Percentiles rank a stretch among this genome's conserved stretches.
Evolutionary conservation across 2,888 invertebrate genomes (phyloP).

Genomic region (Oligia fasciuncula): DNA sequence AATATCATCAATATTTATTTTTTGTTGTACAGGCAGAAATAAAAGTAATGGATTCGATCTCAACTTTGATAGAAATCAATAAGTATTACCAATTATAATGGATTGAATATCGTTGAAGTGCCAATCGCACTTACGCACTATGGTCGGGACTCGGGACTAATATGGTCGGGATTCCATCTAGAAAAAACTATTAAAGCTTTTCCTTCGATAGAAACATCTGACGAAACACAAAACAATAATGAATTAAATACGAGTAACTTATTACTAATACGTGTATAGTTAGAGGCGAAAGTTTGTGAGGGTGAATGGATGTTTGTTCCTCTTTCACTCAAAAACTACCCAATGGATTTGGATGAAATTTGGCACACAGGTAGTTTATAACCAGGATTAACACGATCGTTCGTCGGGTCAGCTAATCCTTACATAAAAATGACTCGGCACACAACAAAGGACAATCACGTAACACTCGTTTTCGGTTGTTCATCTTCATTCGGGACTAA

Average conservation of each 20-base stretch:
- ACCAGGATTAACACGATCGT: too few relatives aligned
- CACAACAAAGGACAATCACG: neutral
- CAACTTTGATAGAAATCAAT: conserved; percentile 32
- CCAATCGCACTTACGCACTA: too few relatives aligned
- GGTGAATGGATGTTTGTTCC: too few relatives aligned
- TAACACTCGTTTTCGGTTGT: conserved; percentile 2
- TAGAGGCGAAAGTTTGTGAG: too few relatives aligned
- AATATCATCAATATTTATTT: conserved; percentile 34
- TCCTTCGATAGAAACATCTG: neutral
- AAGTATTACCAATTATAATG: neutral
- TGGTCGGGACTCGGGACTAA: neutral
- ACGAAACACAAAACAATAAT: neutral
- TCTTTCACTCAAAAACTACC: too few relatives aligned
- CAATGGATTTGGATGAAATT: too few relatives aligned
- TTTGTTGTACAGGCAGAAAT: neutral
- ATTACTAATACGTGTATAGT: too few relatives aligned
- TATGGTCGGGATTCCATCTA: neutral
- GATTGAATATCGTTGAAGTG: conserved; percentile 9
- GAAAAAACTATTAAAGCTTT: neutral
- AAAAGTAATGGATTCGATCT: conserved; percentile 1
- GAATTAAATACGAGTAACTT: neutral
- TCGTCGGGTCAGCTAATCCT: too few relatives aligned
- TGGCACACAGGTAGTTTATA: too few relatives aligned
- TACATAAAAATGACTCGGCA: neutral
- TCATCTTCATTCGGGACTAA: conserved; percentile 37